Evolutionary conservation across 2,113 vertebrate species (phyloP), one percentile per base, ranked within the genome.

Genomic region (Equus przewalskii): DNA sequence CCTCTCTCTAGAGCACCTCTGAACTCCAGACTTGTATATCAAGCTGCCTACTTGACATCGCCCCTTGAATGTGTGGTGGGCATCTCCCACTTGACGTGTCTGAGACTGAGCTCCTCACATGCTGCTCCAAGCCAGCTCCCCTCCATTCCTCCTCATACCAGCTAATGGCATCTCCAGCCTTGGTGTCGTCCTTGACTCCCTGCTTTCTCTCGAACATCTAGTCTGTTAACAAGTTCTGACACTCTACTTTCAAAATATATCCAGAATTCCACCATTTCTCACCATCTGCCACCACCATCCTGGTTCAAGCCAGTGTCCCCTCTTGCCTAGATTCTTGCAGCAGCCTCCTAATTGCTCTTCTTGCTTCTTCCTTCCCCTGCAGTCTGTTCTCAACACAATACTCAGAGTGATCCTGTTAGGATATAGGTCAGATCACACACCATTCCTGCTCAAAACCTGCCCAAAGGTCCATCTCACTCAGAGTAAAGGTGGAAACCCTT

Each of bases 21-120:
- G 2, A 72, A 30, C 64, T 30, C 54, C 30, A 91, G 54, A 24
- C 26, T 46, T 33, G n/a, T 26, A 7, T 21, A 8, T 36, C 1
- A 1, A 41, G 5, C 21, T 41, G 9, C 4, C 60, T 19, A 11
- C 49, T 30, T 56, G 65, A 64, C 10, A 58, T 64, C 26, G 24
- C 70, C 44, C 5, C 41, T 76, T 84, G 72, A 41, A 22, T 30
- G 36, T 12, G 1, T 18, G 72, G 18, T 21, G 36, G 41, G 64
- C 58, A 46, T 24, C 58, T 86, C 56, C 26, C 1, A 12, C 69
- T 46, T 67, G 33, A 44, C 1, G 9, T 26, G 26, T 16, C 44
- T 19, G 3, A 4, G 51, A 1, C 49, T 54, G 26, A n/a, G 28
- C 89, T n/a, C 7, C 49, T 30, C 4, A 0, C 4, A 5, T 10